These are phyloP conservation scores for Anarsia innoxiella DNA, from an alignment of 2,888 invertebrate species.

Conservation along the genomic window DNA sequence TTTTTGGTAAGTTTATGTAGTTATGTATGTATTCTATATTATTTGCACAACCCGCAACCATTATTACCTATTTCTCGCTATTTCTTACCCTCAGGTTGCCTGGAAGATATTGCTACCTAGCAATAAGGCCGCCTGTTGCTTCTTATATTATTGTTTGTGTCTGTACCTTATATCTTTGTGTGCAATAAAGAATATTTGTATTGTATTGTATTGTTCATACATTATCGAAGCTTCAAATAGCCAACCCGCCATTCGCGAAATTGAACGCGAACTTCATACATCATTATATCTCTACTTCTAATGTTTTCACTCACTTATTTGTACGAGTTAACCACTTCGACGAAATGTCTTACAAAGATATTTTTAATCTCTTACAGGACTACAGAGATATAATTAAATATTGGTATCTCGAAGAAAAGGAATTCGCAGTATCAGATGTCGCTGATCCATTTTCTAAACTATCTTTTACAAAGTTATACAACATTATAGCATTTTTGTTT, in stretches of 20 bases:
- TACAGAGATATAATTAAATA: conserved; percentile 7
- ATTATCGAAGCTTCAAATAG: neutral
- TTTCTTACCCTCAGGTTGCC: too few species aligned
- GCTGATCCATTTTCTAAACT: conserved; percentile 1
- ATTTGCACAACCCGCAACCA: too few species aligned
- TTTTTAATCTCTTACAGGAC: conserved; percentile 6
- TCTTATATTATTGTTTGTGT: too few species aligned
- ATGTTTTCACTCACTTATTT: conserved; percentile 9
- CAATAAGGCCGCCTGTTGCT: too few species aligned
- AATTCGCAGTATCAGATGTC: conserved; percentile 1
- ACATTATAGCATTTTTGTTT: conserved; percentile 3
- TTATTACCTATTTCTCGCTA: too few species aligned
- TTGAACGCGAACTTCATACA: neutral
- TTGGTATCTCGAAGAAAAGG: neutral
- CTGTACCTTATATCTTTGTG: too few species aligned
- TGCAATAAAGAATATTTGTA: too few species aligned
- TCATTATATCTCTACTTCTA: neutral
- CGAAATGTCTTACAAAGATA: conserved; percentile 8
- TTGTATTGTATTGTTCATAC: too few species aligned
- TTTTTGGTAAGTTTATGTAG: too few species aligned
- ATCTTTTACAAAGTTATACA: conserved; percentile 4
- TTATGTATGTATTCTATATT: too few species aligned
- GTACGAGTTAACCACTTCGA: conserved; percentile 5
- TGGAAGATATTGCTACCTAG: too few species aligned
- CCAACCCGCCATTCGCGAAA: neutral